These are phyloP conservation scores for Cataglyphis rosenhaueri DNA, from an alignment of 2,888 invertebrate species.

Conservation along the genomic window DNA sequence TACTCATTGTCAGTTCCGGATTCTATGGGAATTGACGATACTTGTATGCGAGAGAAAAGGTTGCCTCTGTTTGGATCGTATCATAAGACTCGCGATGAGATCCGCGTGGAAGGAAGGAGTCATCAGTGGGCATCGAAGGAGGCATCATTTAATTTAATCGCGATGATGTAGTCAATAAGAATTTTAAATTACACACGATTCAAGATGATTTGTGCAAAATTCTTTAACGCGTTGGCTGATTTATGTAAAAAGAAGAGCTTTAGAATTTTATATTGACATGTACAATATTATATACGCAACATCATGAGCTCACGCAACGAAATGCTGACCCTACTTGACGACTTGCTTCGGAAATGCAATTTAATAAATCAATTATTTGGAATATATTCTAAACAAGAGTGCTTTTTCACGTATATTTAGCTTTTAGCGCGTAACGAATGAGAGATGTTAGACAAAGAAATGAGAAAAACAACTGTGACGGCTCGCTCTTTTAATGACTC, in stretches of 20 bases:
- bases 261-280: neutral
- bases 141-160: neutral
- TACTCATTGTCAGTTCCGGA: constrained; percentile 35
- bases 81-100: neutral
- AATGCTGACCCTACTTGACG: neutral
- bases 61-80: neutral
- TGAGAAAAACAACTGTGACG: neutral
- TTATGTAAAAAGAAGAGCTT: constrained; percentile 1
- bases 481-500: constrained; percentile 20
- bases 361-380: neutral
- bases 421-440: neutral
- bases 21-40: constrained; percentile 22
- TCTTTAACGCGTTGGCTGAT: neutral
- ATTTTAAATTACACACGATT: constrained; percentile 18
- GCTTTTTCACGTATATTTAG: neutral
- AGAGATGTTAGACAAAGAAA: neutral
- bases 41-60: neutral
- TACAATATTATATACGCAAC: too few species aligned
- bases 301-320: neutral
- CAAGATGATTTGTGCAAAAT: neutral
- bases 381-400: neutral
- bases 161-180: constrained; percentile 24
- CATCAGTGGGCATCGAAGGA: neutral
- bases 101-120: neutral
- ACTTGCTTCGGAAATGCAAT: neutral